Conservation (phyloP, 2,797 vertebrate genomes). For the Clarias fuscus region DNA sequence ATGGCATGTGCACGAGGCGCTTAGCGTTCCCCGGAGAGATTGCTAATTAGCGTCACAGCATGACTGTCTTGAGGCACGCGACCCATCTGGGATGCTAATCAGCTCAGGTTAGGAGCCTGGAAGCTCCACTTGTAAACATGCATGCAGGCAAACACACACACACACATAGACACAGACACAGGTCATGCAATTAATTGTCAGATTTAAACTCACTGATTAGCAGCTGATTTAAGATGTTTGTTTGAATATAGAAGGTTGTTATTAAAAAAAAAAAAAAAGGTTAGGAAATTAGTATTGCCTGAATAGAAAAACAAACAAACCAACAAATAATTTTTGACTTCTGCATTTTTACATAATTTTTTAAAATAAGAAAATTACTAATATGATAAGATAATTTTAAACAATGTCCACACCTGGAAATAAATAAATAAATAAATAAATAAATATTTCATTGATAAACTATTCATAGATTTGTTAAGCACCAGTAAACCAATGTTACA, state of each 20-base stretch:
- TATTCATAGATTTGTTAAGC: no score
- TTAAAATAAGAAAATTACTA: no score
- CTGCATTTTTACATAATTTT: no score
- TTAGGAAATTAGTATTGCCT: background rate
- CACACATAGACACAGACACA: background rate
- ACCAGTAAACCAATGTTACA: no score
- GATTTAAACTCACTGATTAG: slow-evolving; percentile 5
- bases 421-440: no score
- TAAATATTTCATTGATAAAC: no score
- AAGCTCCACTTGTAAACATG: background rate
- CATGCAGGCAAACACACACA: background rate
- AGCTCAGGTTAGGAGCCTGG: slow-evolving; percentile 17
- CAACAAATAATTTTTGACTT: background rate
- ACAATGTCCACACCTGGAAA: no score
- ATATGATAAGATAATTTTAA: no score
- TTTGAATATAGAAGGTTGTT: background rate
- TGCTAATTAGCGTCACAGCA: slow-evolving; percentile 35
- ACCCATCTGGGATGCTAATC: slow-evolving; percentile 41
- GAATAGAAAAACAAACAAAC: no score
- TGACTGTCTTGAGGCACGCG: slow-evolving; percentile 18
- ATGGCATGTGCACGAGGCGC: background rate
- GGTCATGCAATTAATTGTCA: background rate
- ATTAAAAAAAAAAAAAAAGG: background rate
- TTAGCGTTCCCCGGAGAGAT: slow-evolving; percentile 14
- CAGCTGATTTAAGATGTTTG: background rate